A percentile compares a stretch with the other conserved stretches of the same genome.
These are phyloP conservation scores for Phenganax stokvisi DNA, from an alignment of 92 coral and sea anemone genomes.

Conservation along the genomic window DNA sequence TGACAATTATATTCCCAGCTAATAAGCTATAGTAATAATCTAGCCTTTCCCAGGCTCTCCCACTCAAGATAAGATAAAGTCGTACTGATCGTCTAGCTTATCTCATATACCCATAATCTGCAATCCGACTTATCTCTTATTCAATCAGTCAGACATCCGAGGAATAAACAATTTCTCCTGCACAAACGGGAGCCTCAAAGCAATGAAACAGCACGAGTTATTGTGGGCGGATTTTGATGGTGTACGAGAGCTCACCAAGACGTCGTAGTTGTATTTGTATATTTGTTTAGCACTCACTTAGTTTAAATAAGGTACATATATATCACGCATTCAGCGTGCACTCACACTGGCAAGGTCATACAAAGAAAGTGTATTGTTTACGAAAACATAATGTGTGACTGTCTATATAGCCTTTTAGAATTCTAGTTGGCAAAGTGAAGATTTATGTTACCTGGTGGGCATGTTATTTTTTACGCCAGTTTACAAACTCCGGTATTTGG, in stretches of 20 bases:
- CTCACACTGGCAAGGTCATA: no score
- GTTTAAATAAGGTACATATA: conserved; percentile 3
- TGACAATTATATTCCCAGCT: conserved; percentile 17
- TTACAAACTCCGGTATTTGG: no score
- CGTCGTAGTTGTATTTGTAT: background rate
- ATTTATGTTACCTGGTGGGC: no score
- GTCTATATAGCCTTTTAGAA: no score
- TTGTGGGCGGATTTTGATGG: background rate
- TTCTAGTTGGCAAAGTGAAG: no score
- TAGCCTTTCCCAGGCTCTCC: conserved; percentile 18
- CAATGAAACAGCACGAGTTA: conserved; percentile 5
- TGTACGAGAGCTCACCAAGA: conserved; percentile 6
- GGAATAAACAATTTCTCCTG: background rate
- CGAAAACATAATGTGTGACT: no score
- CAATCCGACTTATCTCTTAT: background rate
- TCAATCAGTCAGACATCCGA: background rate
- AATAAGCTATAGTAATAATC: conserved; percentile 15
- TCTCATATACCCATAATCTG: conserved; percentile 18
- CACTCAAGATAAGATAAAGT: conserved; percentile 12
- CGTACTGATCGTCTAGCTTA: conserved; percentile 12
- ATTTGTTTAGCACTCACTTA: background rate
- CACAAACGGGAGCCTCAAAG: background rate
- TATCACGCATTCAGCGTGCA: background rate
- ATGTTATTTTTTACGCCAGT: no score
- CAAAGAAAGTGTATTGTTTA: no score